These are phyloP conservation scores for Dermatemys mawii DNA, from an alignment of 2,113 vertebrate species.

Conservation along the genomic window DNA sequence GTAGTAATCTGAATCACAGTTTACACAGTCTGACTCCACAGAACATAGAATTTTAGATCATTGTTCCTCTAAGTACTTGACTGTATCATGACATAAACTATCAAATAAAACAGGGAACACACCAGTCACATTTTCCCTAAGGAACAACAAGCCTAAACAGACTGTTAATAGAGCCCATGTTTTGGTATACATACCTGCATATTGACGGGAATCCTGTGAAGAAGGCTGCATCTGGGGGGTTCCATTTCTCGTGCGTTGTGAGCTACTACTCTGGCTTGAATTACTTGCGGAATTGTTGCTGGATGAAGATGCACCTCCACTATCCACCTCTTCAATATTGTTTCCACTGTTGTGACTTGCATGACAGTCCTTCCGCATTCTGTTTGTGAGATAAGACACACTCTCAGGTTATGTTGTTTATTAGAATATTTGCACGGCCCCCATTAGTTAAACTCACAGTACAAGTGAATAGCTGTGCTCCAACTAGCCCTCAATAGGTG, in stretches of 20 bases:
- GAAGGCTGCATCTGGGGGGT: constrained; percentile 75
- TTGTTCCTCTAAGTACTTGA: not conserved
- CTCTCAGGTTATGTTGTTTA: not conserved
- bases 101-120: not conserved
- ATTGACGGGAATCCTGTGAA: constrained; percentile 77
- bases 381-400: constrained; percentile 44
- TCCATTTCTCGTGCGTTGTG: constrained; percentile 82
- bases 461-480: fast-evolving
- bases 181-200: constrained; percentile 67
- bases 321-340: constrained; percentile 87
- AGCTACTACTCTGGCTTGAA: constrained; percentile 86
- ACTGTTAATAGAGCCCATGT: not conserved
- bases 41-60: not conserved
- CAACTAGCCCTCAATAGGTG: not conserved
- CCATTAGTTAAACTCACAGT: not conserved
- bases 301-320: constrained; percentile 74
- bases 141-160: not conserved
- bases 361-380: constrained; percentile 93
- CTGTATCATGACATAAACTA: not conserved
- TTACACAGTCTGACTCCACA: not conserved
- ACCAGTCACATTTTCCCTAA: fast-evolving
- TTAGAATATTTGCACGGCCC: not conserved
- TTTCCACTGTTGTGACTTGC: constrained; percentile 85
- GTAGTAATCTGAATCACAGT: not conserved
- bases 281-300: constrained; percentile 79